Conservation (phyloP, 1,140 invertebrate species). For the Cheumatopsyche charites region DNA sequence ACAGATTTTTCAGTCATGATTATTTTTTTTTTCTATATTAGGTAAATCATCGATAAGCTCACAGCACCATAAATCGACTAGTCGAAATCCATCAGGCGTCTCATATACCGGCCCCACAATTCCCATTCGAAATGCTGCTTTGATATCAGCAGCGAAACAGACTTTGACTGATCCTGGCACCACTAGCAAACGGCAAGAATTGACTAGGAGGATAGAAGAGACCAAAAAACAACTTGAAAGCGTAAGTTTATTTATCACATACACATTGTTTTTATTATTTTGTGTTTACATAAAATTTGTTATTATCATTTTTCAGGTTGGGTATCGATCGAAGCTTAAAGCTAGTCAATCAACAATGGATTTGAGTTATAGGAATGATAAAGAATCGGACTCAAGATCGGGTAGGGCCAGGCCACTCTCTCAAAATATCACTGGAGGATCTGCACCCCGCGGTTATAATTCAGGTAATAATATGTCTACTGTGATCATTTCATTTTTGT, state of each 20-base stretch:
- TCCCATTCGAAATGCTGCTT: conserved; percentile 58
- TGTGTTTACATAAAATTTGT: not conserved
- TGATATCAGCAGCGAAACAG: conserved; percentile 64
- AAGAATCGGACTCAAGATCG: conserved; percentile 42
- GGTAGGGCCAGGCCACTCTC: conserved; percentile 37
- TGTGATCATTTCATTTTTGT: not conserved
- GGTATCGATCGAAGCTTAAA: conserved; percentile 75
- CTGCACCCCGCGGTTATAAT: conserved; percentile 33
- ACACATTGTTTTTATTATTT: not conserved
- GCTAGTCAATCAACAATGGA: conserved; percentile 72
- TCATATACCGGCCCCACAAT: conserved; percentile 52
- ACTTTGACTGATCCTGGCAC: conserved; percentile 67
- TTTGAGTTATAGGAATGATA: conserved; percentile 58
- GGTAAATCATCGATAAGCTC: conserved; percentile 47
- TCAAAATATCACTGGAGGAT: conserved; percentile 35
- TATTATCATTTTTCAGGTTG: conserved; percentile 64
- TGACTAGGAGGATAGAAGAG: conserved; percentile 84
- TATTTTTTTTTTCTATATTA: conserved; percentile 7
- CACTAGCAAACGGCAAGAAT: conserved; percentile 78
- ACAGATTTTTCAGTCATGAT: too few species aligned
- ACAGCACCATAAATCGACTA: conserved; percentile 43
- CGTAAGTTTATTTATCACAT: conserved; percentile 64
- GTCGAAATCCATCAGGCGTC: conserved; percentile 7
- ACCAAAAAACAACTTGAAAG: conserved; percentile 87
- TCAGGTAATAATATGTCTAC: conserved; percentile 16